Percentiles rank a stretch among this genome's conserved stretches.
These are phyloP conservation scores for Tenthredo amoena DNA, from an alignment of 2,888 invertebrate species.

Conservation along the genomic window DNA sequence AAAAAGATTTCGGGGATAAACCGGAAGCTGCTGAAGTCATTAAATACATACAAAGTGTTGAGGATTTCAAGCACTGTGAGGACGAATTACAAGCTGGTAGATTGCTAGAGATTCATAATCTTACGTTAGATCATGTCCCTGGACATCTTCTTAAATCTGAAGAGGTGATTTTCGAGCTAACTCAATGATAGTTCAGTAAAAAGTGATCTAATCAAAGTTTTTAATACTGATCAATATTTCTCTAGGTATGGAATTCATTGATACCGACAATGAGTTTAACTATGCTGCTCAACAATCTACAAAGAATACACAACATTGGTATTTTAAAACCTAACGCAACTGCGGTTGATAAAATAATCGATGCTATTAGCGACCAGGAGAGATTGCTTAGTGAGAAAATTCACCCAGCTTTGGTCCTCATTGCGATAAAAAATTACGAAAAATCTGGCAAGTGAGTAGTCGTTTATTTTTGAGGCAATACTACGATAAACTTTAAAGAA, in stretches of 20 bases:
- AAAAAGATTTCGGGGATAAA: constrained; percentile 76
- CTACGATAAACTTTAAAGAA: neutral
- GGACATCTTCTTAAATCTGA: constrained; percentile 83
- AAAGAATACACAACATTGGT: constrained; percentile 83
- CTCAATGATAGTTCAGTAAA: constrained; percentile 45
- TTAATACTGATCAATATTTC: neutral
- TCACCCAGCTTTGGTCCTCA: constrained; percentile 81
- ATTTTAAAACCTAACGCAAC: constrained; percentile 80
- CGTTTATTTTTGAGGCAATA: neutral
- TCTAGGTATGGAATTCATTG: constrained; percentile 83
- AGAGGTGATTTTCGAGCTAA: constrained; percentile 78
- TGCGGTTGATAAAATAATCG: constrained; percentile 80
- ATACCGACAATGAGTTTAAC: constrained; percentile 80
- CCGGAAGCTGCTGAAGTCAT: constrained; percentile 74
- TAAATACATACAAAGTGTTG: constrained; percentile 68
- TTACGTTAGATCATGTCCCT: constrained; percentile 86
- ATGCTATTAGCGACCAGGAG: constrained; percentile 79
- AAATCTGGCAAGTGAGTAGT: constrained; percentile 82
- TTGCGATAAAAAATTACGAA: constrained; percentile 82
- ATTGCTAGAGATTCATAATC: constrained; percentile 79
- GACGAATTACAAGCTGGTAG: constrained; percentile 80
- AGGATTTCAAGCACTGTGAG: constrained; percentile 72
- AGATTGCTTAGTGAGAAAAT: constrained; percentile 76
- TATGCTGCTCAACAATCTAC: constrained; percentile 80
- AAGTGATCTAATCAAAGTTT: neutral